These are phyloP conservation scores for Rhadina sibilatrix DNA, from an alignment of 2,113 vertebrate species.

Conservation along the genomic window DNA sequence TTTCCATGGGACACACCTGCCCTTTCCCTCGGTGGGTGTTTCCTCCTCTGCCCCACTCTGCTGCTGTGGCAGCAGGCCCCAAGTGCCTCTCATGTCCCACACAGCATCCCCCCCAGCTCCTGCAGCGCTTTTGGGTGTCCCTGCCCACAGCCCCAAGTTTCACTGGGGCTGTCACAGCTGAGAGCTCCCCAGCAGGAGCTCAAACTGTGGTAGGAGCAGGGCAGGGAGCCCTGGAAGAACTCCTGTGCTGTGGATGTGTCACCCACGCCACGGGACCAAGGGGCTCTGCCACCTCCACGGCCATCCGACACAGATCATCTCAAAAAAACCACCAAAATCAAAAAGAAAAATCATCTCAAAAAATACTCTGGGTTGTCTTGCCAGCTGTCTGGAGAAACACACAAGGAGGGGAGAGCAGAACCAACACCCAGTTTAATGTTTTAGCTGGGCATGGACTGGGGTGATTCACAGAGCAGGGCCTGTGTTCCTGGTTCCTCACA, in stretches of 20 bases:
- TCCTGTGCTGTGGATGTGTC: rapidly evolving
- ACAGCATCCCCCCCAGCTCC: rapidly evolving
- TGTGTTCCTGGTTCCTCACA: not conserved
- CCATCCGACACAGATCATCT: not conserved
- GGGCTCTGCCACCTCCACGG: not conserved
- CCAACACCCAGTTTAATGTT: not conserved
- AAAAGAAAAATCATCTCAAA: not conserved
- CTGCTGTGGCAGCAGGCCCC: not conserved
- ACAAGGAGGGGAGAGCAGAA: not conserved
- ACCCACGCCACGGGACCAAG: rapidly evolving
- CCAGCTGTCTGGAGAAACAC: not conserved
- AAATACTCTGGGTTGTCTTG: not conserved
- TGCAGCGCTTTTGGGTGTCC: not conserved
- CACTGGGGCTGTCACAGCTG: rapidly evolving
- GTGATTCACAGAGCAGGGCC: not conserved
- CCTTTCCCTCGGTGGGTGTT: not conserved
- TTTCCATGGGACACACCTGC: too few relatives aligned
- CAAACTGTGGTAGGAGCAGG: rapidly evolving
- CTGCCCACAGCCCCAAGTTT: rapidly evolving
- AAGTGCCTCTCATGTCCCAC: rapidly evolving
- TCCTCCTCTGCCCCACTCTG: not conserved
- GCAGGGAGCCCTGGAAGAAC: not conserved
- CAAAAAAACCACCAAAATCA: not conserved
- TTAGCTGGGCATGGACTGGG: not conserved
- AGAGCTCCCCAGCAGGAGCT: not conserved